phyloP scores from a whole-genome alignment of 2,888 invertebrate genomes.

The Ichneumoninae sp. region DNA sequence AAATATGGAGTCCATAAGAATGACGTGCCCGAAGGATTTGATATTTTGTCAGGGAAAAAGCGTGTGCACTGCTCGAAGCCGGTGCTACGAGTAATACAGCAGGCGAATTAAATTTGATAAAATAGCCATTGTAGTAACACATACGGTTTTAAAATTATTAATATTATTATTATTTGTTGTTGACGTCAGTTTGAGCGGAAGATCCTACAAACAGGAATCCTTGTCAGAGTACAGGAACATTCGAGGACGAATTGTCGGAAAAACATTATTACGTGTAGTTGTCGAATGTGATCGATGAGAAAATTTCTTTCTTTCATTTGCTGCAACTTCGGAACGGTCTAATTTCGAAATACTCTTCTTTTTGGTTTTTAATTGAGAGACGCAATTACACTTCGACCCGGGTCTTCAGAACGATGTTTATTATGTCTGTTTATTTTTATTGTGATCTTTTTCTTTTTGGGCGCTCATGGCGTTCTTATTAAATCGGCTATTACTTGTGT shows the following conservation, averaged over 20 bases:
- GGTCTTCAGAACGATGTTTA: no score
- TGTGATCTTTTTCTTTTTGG: not conserved
- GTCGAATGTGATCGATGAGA: not conserved
- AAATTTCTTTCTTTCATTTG: no score
- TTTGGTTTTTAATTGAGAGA: no score
- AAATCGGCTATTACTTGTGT: no score
- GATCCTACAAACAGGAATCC: conserved; percentile 62
- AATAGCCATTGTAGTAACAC: not conserved
- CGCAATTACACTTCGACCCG: no score
- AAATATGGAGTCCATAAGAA: conserved; percentile 83
- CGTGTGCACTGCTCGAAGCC: conserved; percentile 83
- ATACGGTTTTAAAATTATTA: not conserved
- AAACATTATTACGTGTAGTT: conserved; percentile 84
- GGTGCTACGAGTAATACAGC: conserved; percentile 74
- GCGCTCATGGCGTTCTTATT: no score
- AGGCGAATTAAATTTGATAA: not conserved
- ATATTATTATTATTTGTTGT: no score
- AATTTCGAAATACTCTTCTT: no score
- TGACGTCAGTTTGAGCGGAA: not conserved
- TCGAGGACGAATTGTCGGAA: conserved; percentile 84
- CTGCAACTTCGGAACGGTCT: no score
- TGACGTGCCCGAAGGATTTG: conserved; percentile 84
- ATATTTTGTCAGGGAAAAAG: conserved; percentile 84
- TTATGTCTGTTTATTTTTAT: not conserved
- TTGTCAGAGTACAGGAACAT: conserved; percentile 84